Evolutionary conservation across 2,113 vertebrate species (phyloP).

Genomic region (Leucosticte australis): DNA sequence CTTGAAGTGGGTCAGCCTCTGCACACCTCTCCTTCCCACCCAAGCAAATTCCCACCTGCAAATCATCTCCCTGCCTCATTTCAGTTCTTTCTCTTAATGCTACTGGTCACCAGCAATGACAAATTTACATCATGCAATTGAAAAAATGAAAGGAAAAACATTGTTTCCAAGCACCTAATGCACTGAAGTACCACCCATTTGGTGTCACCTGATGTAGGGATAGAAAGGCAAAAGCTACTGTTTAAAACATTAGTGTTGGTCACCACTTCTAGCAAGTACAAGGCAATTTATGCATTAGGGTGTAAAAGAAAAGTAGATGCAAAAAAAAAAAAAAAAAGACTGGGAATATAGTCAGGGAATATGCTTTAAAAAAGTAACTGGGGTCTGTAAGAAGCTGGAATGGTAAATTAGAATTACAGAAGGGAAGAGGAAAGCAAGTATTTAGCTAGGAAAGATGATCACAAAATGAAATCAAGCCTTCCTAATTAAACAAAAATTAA

Average conservation of each 20-base stretch:
- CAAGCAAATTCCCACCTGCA: not conserved
- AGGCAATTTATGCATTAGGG: not conserved
- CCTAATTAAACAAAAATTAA: not conserved
- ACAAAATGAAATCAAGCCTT: not conserved
- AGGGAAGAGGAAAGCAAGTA: not conserved
- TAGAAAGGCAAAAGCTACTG: not conserved
- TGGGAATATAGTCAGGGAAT: not conserved
- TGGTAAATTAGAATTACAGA: not conserved
- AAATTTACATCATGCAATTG: not conserved
- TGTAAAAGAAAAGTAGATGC: not conserved
- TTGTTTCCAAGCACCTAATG: not conserved
- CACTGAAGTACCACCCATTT: not conserved
- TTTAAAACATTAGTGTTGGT: not conserved
- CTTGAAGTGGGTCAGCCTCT: not conserved
- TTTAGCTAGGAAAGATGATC: not conserved
- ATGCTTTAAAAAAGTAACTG: not conserved
- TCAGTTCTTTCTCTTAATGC: not conserved
- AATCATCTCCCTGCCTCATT: not conserved
- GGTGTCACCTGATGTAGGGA: not conserved
- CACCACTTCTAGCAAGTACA: not conserved
- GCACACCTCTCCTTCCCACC: not conserved
- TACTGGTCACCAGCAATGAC: not conserved
- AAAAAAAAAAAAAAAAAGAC: not conserved
- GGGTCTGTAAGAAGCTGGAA: not conserved
- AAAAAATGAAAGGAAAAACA: not conserved